Percentiles rank a stretch among this genome's conserved stretches.
Evolutionary conservation across 1,140 invertebrate species (phyloP).

Genomic region (Pentalonia nigronervosa): DNA sequence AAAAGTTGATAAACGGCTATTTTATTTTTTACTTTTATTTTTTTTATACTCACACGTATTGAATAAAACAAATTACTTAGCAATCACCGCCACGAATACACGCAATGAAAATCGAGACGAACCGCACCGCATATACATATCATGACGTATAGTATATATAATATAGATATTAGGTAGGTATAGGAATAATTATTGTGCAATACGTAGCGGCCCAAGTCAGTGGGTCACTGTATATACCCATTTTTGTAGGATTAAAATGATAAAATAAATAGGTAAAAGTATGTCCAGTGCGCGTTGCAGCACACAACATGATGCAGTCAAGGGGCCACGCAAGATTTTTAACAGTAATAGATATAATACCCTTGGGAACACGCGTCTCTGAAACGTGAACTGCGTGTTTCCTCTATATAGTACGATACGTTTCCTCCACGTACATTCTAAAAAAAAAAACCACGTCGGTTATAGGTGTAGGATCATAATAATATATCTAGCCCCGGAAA

Average conservation of each 20-base stretch:
- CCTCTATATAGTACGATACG: background rate
- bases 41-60: background rate
- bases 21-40: slow-evolving; percentile 30
- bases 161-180: background rate
- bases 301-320: background rate
- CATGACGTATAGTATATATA: background rate
- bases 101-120: slow-evolving; percentile 46
- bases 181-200: background rate
- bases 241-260: slow-evolving; percentile 49
- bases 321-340: background rate
- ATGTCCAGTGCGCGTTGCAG: slow-evolving; percentile 13
- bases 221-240: slow-evolving; percentile 41
- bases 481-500: background rate
- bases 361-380: background rate
- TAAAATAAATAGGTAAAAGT: slow-evolving; percentile 58
- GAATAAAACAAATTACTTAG: slow-evolving; percentile 56
- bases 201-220: slow-evolving; percentile 22
- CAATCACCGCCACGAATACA: slow-evolving; percentile 26
- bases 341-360: slow-evolving; percentile 1
- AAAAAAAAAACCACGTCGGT: slow-evolving; percentile 6
- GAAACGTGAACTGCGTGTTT: slow-evolving; percentile 17
- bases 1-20: slow-evolving; percentile 55
- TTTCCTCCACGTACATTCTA: slow-evolving; percentile 3
- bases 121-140: background rate
- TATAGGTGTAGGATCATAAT: background rate